Base-by-base conservation (phyloP, 2,888 invertebrate genomes). In the Latrodectus hesperus region DNA sequence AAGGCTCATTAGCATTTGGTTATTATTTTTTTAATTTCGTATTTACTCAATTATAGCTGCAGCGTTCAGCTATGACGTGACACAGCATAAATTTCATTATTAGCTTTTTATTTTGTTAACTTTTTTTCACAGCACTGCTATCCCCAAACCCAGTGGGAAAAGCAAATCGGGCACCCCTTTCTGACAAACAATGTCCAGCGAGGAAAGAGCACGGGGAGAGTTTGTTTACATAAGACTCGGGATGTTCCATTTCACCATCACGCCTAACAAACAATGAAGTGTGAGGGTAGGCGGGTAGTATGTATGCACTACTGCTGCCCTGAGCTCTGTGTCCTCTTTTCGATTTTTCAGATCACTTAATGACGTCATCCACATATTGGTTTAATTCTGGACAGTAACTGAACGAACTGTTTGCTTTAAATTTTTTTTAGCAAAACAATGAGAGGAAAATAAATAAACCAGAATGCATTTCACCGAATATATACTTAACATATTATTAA, bases 161-260 rank as follows among this genome's bases (percentile, higher is more conserved):
- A 78, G 64, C 52, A n/a, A 53, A n/a, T 12, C 52, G 0, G 10
- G 53, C 65, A 75, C 78, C 79, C 82, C 77, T 70, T 55, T 77
- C 87, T 26, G 53, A 76, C 71, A 88, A 88, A 88, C 84, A 84
- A 88, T 84, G 84, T 80, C 88, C 88, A 88, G 84, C 80, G 80
- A 80, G 71, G 51, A 65, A 78, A 60, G 78, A 38, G 38, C 38
- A 38, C 74, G 60, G 64, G 70, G 70, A 67, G 12, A 78, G 80
- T 60, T 64, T 80, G 80, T 88, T 79, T 78, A 79, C 78, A 64
- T 67, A 88, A 79, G 74, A 77, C 70, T 67, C 68, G 77, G 79
- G 53, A 55, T 55, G 83, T 79, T 87, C 86, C 86, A 87, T 80
- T 87, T 81, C n/a, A 73, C 68, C 49, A 64, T 55, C 26, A 38